Conservation (phyloP, 2,113 vertebrate genomes). For the Fregetta grallaria region DNA sequence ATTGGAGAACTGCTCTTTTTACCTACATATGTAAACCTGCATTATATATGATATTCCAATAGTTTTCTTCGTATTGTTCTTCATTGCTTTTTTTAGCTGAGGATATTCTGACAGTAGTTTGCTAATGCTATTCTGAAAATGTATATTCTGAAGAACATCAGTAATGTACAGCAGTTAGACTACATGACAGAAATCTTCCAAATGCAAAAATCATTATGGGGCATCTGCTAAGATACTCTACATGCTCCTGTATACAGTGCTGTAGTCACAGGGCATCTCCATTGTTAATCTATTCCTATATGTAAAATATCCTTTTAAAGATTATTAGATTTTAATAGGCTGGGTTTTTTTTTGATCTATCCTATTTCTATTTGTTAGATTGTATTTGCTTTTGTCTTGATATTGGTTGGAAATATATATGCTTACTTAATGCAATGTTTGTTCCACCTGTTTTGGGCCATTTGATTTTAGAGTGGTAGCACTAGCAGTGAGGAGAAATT, state of each 20-base stretch:
- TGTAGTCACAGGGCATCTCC: not conserved
- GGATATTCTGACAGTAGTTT: not conserved
- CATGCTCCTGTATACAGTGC: not conserved
- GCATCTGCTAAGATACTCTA: not conserved
- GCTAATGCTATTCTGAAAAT: not conserved
- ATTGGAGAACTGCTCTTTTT: not conserved
- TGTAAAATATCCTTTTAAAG: not conserved
- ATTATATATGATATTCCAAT: not conserved
- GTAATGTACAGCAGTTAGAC: not conserved
- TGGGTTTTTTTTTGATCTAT: not conserved
- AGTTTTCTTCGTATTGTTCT: not conserved
- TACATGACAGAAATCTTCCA: not conserved
- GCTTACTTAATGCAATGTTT: not conserved
- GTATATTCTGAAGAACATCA: not conserved
- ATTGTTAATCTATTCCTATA: not conserved
- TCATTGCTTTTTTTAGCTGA: not conserved
- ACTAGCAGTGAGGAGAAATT: not conserved
- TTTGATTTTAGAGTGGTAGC: not conserved
- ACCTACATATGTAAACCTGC: not conserved
- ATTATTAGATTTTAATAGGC: not conserved
- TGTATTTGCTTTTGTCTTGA: not conserved
- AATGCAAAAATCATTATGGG: not conserved
- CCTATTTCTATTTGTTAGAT: not conserved
- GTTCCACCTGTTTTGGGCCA: not conserved
- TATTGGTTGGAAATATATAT: not conserved